Percentiles rank a stretch among this genome's conserved stretches.
These are phyloP conservation scores for Oreochromis aureus DNA, from an alignment of 2,113 vertebrate genomes.

Conservation along the genomic window DNA sequence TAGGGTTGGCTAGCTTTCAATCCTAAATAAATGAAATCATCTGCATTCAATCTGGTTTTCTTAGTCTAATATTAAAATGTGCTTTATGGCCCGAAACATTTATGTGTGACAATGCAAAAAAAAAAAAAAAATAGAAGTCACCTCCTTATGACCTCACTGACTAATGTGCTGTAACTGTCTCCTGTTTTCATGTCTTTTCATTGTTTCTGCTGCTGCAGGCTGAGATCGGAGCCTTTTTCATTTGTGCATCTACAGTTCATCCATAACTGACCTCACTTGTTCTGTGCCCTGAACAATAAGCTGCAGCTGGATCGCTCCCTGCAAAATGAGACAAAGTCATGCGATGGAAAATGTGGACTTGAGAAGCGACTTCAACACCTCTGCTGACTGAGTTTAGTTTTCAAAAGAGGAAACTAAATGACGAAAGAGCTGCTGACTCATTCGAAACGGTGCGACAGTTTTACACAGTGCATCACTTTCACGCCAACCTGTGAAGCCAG, in stretches of 20 bases:
- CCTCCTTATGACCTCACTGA: too few species aligned
- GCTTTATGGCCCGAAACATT: neutral
- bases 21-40: neutral
- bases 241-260: neutral
- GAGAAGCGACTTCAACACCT: neutral
- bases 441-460: neutral
- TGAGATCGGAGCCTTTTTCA: neutral
- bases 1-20: fast-evolving
- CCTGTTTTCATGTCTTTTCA: neutral
- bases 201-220: neutral
- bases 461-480: neutral
- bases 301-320: neutral
- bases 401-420: neutral
- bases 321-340: neutral
- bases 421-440: neutral
- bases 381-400: neutral
- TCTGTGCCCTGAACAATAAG: neutral
- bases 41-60: neutral
- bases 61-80: neutral
- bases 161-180: neutral
- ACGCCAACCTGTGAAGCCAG: neutral
- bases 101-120: neutral
- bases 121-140: neutral
- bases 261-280: neutral
- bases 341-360: neutral